These are phyloP conservation scores for Drosophila yooni DNA, from an alignment of 2,888 invertebrate species.

Conservation along the genomic window DNA sequence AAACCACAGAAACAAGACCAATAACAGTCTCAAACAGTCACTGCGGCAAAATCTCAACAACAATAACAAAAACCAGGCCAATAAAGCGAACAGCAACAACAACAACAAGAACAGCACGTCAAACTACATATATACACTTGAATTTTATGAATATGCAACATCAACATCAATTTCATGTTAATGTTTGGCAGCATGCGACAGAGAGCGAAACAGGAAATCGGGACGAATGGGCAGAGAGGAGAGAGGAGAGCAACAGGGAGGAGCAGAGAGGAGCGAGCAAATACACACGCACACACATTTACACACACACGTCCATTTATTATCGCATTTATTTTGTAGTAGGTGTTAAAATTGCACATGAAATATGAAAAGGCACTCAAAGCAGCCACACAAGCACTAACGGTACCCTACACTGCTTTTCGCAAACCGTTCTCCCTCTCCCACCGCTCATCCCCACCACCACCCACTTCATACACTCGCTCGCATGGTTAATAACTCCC, in stretches of 20 bases:
- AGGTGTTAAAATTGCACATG: constrained; percentile 78
- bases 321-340: constrained; percentile 66
- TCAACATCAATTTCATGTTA: constrained; percentile 59
- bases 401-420: constrained; percentile 3
- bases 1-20: constrained; percentile 21
- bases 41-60: constrained; percentile 48
- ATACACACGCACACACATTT: constrained; percentile 5
- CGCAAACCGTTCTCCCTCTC: background rate
- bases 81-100: constrained; percentile 18
- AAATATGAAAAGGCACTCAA: constrained; percentile 74
- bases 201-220: constrained; percentile 7
- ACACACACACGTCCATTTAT: constrained; percentile 48
- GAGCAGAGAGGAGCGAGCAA: background rate
- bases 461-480: background rate
- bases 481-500: constrained; percentile 68
- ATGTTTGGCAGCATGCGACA: constrained; percentile 52
- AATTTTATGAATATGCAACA: constrained; percentile 76
- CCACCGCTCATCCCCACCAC: background rate
- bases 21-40: constrained; percentile 20
- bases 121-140: constrained; percentile 41
- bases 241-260: constrained; percentile 4
- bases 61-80: constrained; percentile 30
- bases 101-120: constrained; percentile 28
- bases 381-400: constrained; percentile 33
- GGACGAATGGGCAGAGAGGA: background rate